Percentiles rank a stretch among this genome's conserved stretches.
phyloP scores from a whole-genome alignment of 2,888 invertebrate genomes.

The Bellardia bayeri region DNA sequence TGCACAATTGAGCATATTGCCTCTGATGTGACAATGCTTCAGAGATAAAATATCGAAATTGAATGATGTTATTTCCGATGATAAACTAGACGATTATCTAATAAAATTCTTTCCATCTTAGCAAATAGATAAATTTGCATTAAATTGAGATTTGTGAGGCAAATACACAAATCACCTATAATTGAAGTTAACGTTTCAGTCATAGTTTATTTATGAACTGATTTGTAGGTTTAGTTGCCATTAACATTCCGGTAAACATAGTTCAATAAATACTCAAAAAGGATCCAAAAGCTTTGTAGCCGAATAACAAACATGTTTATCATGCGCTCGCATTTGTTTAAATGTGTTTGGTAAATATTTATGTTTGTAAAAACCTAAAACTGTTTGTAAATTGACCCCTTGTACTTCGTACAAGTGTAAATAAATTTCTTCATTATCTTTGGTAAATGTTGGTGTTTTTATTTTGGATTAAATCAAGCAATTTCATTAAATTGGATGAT shows the following conservation, averaged over 20 bases:
- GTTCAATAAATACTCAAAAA: too few relatives aligned
- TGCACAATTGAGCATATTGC: background rate
- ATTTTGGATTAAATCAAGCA: background rate
- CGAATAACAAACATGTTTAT: too few relatives aligned
- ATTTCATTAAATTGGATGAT: constrained; percentile 47
- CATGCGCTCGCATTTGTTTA: too few relatives aligned
- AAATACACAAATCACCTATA: too few relatives aligned
- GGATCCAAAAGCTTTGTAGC: too few relatives aligned
- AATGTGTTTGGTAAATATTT: background rate
- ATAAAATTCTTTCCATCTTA: too few relatives aligned
- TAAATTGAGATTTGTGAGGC: too few relatives aligned
- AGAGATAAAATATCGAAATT: background rate
- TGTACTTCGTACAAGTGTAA: background rate
- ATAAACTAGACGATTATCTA: background rate
- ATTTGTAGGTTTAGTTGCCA: too few relatives aligned
- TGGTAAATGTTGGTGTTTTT: constrained; percentile 26
- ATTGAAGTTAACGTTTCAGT: too few relatives aligned
- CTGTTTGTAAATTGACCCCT: background rate
- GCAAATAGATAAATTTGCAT: too few relatives aligned
- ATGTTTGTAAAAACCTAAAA: background rate
- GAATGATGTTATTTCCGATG: constrained; percentile 1
- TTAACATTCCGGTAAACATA: too few relatives aligned
- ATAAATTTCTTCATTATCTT: constrained; percentile 7
- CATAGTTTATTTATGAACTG: too few relatives aligned
- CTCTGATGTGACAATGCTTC: background rate